phyloP scores from a whole-genome alignment of 2,113 vertebrate genomes.

The Xenus cinereus region DNA sequence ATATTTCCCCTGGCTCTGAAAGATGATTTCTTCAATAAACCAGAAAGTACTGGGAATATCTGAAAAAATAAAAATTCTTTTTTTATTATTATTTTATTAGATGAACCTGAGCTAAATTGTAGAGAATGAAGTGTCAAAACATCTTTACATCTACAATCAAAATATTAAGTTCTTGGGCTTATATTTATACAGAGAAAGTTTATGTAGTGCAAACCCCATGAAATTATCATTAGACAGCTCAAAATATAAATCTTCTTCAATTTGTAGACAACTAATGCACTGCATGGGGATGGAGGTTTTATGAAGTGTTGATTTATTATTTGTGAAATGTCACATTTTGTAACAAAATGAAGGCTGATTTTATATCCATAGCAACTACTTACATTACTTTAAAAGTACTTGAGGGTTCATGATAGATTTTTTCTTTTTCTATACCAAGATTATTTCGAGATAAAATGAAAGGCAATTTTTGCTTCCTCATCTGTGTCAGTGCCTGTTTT shows the following conservation, averaged over 20 bases:
- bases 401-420: not conserved
- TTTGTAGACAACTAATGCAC: not conserved
- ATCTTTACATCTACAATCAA: not conserved
- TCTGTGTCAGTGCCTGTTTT: not conserved
- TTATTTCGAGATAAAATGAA: not conserved
- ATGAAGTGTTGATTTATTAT: not conserved
- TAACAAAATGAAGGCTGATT: not conserved
- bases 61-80: not conserved
- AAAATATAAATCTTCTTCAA: not conserved
- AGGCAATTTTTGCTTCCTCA: not conserved
- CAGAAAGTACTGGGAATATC: not conserved
- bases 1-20: not conserved
- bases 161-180: not conserved
- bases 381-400: not conserved
- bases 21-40: not conserved
- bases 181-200: not conserved
- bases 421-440: not conserved
- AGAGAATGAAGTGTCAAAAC: not conserved
- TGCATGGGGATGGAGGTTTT: not conserved
- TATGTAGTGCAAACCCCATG: not conserved
- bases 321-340: not conserved
- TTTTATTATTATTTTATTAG: rapidly evolving
- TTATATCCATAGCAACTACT: not conserved
- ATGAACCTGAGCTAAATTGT: not conserved
- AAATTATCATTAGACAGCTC: not conserved